Evolutionary conservation across 2,113 vertebrate genomes (phyloP).

Genomic region (Hirundichthys speculiger): DNA sequence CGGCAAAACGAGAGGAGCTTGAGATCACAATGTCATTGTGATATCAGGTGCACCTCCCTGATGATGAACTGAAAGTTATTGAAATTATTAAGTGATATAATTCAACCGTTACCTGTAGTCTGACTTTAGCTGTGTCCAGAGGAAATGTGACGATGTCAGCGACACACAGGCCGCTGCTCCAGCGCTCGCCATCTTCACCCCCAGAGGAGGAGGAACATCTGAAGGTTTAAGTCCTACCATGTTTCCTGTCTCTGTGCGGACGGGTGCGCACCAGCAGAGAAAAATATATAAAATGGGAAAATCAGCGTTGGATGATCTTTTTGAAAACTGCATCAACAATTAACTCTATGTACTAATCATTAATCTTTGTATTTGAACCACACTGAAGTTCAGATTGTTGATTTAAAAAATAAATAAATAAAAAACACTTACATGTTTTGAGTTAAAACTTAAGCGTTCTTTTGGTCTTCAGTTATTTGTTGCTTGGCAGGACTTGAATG

Average conservation of each 20-base stretch:
- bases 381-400: too few relatives aligned
- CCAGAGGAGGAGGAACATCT: slow-evolving; percentile 81
- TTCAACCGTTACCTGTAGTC: slow-evolving; percentile 78
- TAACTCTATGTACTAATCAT: background rate
- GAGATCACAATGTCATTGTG: too few relatives aligned
- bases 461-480: slow-evolving; percentile 16
- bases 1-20: too few relatives aligned
- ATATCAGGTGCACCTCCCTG: too few relatives aligned
- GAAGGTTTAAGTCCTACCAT: slow-evolving; percentile 85
- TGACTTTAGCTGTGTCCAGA: slow-evolving; percentile 86
- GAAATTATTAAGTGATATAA: background rate
- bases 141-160: slow-evolving; percentile 88
- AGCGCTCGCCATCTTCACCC: slow-evolving; percentile 86
- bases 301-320: background rate
- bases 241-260: slow-evolving; percentile 38
- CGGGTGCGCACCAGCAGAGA: background rate
- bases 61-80: background rate
- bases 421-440: slow-evolving; percentile 57
- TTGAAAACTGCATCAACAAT: background rate
- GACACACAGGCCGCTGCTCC: slow-evolving; percentile 83
- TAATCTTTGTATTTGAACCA: background rate
- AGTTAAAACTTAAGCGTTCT: slow-evolving; percentile 15
- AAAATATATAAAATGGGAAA: slow-evolving; percentile 9
- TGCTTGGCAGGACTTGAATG: slow-evolving; percentile 18
- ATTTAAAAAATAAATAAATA: background rate